Evolutionary conservation across 2,113 vertebrate species (phyloP), one percentile per base, ranked within the genome.

Genomic region (Oreochromis tanganicae): DNA sequence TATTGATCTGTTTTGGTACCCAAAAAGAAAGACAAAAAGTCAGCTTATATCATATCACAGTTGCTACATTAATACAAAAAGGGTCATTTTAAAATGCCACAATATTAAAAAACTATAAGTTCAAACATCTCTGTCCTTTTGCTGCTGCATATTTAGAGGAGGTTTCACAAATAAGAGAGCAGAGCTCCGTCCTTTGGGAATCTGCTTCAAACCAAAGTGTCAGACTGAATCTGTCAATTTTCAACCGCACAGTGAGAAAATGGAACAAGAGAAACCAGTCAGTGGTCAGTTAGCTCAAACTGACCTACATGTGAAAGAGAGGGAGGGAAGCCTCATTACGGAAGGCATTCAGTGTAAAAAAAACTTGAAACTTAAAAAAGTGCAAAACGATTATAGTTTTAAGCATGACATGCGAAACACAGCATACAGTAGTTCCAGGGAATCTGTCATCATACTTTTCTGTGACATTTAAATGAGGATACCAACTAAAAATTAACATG

Each of bases 191-290:
- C 55, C 91, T 68, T 59, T 7, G 85, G 89, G 88, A 91, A 88
- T 89, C 73, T 81, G 83, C 90, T 89, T 91, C 66, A 80, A 87
- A 89, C 88, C 89, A 80, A 55, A 82, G 83, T 87, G 93, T 94
- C 93, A 87, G 55, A 82, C 13, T 68, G 79, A 88, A 91, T 94
- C 90, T 80, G 92, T 93, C 93, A 92, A 66, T 55, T 85, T 59
- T 61, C n/a, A 84, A 73, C 84, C 29, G 32, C 90, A 85, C 80
- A 21, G 84, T n/a, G 80, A 89, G 83, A 75, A 89, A 90, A 83
- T 83, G 84, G 89, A 92, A 86, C 82, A 83, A 79, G 63, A 55
- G 85, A 5, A 80, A 82, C 32, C 83, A 81, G 90, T 87, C 87
- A 63, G 90, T 41, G 90, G 93, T 78, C 91, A 93, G 83, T 73